Evolutionary conservation across 2,113 vertebrate genomes (phyloP).

Genomic region (Protobothrops flavoviridis): DNA sequence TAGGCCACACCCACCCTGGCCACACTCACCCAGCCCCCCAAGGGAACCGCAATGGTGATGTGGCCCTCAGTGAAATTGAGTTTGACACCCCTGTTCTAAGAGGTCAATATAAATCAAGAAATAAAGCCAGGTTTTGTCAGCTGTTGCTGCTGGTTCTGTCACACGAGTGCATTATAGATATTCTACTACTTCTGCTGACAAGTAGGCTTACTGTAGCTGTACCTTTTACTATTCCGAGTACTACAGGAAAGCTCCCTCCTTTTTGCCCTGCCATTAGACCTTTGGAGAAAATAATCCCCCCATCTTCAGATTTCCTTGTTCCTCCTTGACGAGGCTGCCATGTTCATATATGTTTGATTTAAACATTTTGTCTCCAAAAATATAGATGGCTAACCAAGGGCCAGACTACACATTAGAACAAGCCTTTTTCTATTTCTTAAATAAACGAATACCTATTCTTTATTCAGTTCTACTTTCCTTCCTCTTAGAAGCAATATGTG

Average conservation of each 20-base stretch:
- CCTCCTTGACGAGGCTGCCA: background rate
- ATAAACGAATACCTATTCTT: background rate
- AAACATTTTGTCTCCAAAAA: background rate
- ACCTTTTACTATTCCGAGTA: background rate
- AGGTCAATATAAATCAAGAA: background rate
- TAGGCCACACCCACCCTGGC: too few relatives aligned
- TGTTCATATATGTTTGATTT: background rate
- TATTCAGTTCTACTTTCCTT: background rate
- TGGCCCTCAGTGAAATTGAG: too few relatives aligned
- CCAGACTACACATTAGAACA: background rate
- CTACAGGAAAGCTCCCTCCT: background rate
- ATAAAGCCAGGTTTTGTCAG: background rate
- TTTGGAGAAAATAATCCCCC: background rate
- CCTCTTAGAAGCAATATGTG: background rate
- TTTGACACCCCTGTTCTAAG: background rate
- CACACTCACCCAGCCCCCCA: too few relatives aligned
- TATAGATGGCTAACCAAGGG: background rate
- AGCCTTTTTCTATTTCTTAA: background rate
- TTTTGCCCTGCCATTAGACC: background rate
- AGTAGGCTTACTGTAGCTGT: background rate
- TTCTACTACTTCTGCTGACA: background rate
- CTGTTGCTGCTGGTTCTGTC: background rate
- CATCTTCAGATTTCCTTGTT: background rate
- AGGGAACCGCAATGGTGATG: too few relatives aligned
- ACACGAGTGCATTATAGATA: background rate